phyloP scores from a whole-genome alignment of 2,888 invertebrate genomes.

The Mesopsocus fuscifrons region DNA sequence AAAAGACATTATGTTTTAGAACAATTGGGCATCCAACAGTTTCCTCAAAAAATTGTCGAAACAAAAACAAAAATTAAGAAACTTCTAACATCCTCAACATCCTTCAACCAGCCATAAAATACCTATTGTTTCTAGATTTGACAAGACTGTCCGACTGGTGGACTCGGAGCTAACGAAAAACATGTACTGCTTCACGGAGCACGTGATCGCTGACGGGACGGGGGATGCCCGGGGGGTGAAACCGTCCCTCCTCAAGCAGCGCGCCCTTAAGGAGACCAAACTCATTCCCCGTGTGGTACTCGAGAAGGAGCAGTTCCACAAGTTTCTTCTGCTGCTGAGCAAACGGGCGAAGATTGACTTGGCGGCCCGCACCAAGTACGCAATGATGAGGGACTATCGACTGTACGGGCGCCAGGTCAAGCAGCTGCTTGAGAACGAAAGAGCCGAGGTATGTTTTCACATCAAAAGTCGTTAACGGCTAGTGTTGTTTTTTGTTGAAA shows the following conservation, averaged over 20 bases:
- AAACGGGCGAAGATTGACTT: slow-evolving; percentile 19
- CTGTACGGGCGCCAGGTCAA: slow-evolving; percentile 1
- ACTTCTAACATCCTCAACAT: too few relatives aligned
- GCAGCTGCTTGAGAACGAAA: slow-evolving; percentile 6
- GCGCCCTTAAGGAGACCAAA: slow-evolving; percentile 28
- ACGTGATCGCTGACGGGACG: slow-evolving; percentile 13
- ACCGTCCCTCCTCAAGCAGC: slow-evolving; percentile 21
- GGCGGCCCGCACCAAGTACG: neutral
- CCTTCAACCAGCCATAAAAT: too few relatives aligned
- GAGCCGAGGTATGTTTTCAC: too few relatives aligned
- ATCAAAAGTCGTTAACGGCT: too few relatives aligned
- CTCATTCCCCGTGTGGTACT: slow-evolving; percentile 42
- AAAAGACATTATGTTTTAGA: too few relatives aligned
- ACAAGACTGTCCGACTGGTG: slow-evolving; percentile 3
- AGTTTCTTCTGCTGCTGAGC: slow-evolving; percentile 18
- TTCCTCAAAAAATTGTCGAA: too few relatives aligned
- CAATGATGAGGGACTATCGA: neutral
- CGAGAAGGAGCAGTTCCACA: slow-evolving; percentile 39
- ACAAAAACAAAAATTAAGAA: too few relatives aligned
- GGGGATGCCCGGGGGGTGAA: slow-evolving; percentile 21
- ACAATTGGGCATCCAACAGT: too few relatives aligned
- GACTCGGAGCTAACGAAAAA: slow-evolving; percentile 2
- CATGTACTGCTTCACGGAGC: slow-evolving; percentile 7
- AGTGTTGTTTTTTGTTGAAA: too few relatives aligned
- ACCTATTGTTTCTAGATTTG: too few relatives aligned